Conservation (phyloP, 2,888 invertebrate genomes). For the Unio delphinus region DNA sequence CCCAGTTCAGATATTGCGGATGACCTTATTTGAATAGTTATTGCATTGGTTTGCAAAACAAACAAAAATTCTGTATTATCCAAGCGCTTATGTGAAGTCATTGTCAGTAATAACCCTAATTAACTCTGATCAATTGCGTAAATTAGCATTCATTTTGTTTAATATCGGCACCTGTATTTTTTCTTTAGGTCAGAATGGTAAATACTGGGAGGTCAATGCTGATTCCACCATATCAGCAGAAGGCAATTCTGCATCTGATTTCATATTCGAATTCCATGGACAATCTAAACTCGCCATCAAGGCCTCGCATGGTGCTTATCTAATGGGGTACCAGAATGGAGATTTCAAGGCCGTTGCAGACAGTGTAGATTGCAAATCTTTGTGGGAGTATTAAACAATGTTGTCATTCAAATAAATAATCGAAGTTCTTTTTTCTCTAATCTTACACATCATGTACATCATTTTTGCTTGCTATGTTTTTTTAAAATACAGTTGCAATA, state of each 20-base stretch:
- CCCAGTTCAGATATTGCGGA: no score
- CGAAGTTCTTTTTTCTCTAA: no score
- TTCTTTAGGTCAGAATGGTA: slow-evolving; percentile 86
- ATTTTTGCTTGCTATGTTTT: no score
- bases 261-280: slow-evolving; percentile 92
- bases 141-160: not conserved
- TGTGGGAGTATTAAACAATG: slow-evolving; percentile 53
- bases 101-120: no score
- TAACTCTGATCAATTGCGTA: no score
- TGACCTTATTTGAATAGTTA: no score
- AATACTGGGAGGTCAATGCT: slow-evolving; percentile 93
- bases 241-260: slow-evolving; percentile 86
- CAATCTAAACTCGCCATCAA: slow-evolving; percentile 94
- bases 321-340: slow-evolving; percentile 70
- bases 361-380: slow-evolving; percentile 31
- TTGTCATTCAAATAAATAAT: no score
- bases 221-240: slow-evolving; percentile 87
- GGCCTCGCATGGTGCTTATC: slow-evolving; percentile 76
- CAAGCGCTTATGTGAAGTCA: no score
- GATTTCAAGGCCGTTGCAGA: slow-evolving; percentile 55
- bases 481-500: no score
- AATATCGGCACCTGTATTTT: not conserved
- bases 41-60: no score
- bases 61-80: no score
- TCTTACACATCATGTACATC: no score